Evolutionary conservation across 2,888 invertebrate genomes (phyloP).

Genomic region (Lasioglossum vierecki): DNA sequence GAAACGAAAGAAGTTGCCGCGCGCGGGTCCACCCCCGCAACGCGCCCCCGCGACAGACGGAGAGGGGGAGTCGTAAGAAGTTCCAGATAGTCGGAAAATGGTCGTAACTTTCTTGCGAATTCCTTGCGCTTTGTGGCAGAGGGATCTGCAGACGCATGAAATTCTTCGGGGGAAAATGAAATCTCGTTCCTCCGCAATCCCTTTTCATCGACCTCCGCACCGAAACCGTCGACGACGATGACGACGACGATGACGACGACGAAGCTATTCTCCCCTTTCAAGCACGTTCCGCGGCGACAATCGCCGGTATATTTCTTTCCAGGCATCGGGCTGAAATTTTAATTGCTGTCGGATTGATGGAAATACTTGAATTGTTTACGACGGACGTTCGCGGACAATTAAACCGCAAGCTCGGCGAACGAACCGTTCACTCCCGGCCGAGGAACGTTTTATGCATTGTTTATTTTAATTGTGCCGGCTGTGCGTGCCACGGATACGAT

Average conservation of each 20-base stretch:
- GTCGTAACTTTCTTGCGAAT: conserved; percentile 33
- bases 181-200: not conserved
- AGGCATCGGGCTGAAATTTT: conserved; percentile 6
- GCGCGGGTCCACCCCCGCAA: not conserved
- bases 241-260: not conserved
- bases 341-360: conserved; percentile 19
- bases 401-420: not conserved
- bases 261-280: conserved; percentile 5
- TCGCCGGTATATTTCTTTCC: not conserved
- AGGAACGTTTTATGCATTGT: not conserved
- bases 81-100: conserved; percentile 28
- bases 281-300: not conserved
- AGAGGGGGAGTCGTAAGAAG: conserved; percentile 6
- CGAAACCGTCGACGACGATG: not conserved
- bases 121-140: conserved; percentile 31
- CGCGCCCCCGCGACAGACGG: not conserved
- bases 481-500: not conserved
- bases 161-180: conserved; percentile 35
- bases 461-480: not conserved
- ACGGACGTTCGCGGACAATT: not conserved
- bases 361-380: conserved; percentile 1
- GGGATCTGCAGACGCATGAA: conserved; percentile 24
- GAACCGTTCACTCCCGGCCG: not conserved
- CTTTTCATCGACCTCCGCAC: not conserved
- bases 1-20: not conserved